Evolutionary conservation across 2,888 invertebrate species (phyloP).

Genomic region (Idaea straminata): DNA sequence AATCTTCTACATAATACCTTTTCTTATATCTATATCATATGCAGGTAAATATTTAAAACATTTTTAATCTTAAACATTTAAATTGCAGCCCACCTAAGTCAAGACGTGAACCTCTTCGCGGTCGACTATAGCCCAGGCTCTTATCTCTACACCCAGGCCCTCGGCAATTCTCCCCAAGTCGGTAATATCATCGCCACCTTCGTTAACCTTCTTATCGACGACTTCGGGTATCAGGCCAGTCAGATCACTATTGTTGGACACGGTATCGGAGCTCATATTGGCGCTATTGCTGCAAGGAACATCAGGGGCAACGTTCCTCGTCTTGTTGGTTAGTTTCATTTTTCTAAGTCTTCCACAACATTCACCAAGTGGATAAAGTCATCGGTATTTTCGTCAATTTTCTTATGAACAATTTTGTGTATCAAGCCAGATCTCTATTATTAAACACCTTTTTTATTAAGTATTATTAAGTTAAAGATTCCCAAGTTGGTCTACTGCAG

Average conservation of each 20-base stretch:
- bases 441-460: too few species aligned
- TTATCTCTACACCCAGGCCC: slow-evolving; percentile 50
- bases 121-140: slow-evolving; percentile 66
- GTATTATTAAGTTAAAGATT: too few species aligned
- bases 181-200: slow-evolving; percentile 59
- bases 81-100: slow-evolving; percentile 53
- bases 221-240: slow-evolving; percentile 47
- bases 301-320: slow-evolving; percentile 47
- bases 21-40: too few species aligned
- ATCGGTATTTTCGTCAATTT: not conserved
- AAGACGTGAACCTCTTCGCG: slow-evolving; percentile 62
- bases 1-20: too few species aligned
- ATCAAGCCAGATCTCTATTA: too few species aligned
- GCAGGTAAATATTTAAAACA: not conserved
- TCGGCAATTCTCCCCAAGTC: slow-evolving; percentile 56
- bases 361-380: not conserved
- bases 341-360: not conserved
- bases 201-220: slow-evolving; percentile 52
- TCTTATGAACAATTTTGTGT: too few species aligned
- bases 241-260: slow-evolving; percentile 63
- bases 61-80: not conserved
- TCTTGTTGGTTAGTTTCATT: slow-evolving; percentile 51
- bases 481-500: too few species aligned
- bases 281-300: slow-evolving; percentile 61
- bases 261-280: slow-evolving; percentile 65